Conservation (phyloP, 2,888 invertebrate species). For the Drosophila multiciliata region DNA sequence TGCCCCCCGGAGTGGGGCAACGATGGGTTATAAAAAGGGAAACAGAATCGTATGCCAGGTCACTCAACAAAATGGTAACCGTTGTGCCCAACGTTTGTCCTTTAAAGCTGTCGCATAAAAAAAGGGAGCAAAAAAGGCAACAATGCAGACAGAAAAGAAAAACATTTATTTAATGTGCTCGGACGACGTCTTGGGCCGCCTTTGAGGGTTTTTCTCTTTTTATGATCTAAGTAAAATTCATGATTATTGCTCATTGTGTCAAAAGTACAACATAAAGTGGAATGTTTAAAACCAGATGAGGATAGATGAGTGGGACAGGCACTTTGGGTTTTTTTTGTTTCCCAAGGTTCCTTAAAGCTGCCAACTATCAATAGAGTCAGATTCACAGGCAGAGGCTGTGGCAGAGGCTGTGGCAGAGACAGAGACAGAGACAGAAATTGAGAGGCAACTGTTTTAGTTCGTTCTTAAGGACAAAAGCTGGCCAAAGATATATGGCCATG, state of each 20-base stretch:
- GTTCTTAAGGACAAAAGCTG: constrained; percentile 54
- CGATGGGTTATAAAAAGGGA: not conserved
- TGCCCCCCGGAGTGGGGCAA: not conserved
- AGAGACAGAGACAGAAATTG: not conserved
- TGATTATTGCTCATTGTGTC: constrained; percentile 81
- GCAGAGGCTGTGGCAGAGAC: constrained; percentile 4
- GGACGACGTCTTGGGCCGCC: constrained; percentile 59
- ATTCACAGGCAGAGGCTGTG: constrained; percentile 23
- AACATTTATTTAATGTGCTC: constrained; percentile 82
- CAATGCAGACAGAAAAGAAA: constrained; percentile 69
- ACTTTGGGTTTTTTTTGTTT: constrained; percentile 33
- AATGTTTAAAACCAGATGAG: constrained; percentile 79
- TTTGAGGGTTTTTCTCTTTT: constrained; percentile 45
- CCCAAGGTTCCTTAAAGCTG: constrained; percentile 48
- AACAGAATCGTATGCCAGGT: constrained; percentile 51
- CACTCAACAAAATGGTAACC: constrained; percentile 74
- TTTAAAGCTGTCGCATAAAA: constrained; percentile 71
- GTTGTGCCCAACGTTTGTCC: constrained; percentile 64
- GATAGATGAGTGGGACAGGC: constrained; percentile 60
- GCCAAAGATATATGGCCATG: constrained; percentile 74
- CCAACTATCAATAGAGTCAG: constrained; percentile 68
- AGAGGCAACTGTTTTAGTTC: constrained; percentile 33
- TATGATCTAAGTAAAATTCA: constrained; percentile 78
- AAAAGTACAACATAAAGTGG: constrained; percentile 80
- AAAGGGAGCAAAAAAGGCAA: constrained; percentile 35